These are phyloP conservation scores for Cassiopea xamachana DNA, from an alignment of 30 jellyfish, hydroid and myxozoan species.

Conservation along the genomic window DNA sequence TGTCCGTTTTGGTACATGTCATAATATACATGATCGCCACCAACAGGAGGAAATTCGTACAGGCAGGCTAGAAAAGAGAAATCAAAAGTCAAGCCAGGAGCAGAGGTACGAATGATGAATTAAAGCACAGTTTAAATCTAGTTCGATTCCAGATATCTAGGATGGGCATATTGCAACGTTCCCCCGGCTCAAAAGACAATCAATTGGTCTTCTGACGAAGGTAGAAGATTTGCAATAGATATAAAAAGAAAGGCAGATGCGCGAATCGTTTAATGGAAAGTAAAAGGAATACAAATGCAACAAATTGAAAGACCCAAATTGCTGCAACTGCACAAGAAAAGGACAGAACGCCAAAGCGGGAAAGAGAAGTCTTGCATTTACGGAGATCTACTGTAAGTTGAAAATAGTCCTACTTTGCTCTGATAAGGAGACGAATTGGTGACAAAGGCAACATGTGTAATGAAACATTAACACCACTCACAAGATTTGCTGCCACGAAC, in stretches of 20 bases:
- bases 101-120: too few relatives aligned
- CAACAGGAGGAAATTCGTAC: too few relatives aligned
- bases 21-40: too few relatives aligned
- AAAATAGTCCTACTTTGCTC: not conserved
- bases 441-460: conserved; percentile 3
- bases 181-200: not conserved
- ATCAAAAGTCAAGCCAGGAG: too few relatives aligned
- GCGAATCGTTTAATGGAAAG: not conserved
- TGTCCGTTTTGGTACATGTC: too few relatives aligned
- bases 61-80: too few relatives aligned
- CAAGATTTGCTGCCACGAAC: not conserved
- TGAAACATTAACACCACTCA: not conserved
- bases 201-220: not conserved
- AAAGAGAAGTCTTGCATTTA: too few relatives aligned
- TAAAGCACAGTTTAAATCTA: too few relatives aligned
- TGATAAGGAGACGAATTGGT: not conserved
- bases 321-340: not conserved
- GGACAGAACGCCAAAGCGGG: too few relatives aligned
- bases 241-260: not conserved
- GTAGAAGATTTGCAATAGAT: not conserved
- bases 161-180: too few relatives aligned
- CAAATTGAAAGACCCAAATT: not conserved
- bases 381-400: too few relatives aligned
- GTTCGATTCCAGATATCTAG: too few relatives aligned
- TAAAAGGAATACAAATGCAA: not conserved